These are phyloP conservation scores for Cotesia congregata DNA, from an alignment of 2,888 invertebrate genomes.

Conservation along the genomic window DNA sequence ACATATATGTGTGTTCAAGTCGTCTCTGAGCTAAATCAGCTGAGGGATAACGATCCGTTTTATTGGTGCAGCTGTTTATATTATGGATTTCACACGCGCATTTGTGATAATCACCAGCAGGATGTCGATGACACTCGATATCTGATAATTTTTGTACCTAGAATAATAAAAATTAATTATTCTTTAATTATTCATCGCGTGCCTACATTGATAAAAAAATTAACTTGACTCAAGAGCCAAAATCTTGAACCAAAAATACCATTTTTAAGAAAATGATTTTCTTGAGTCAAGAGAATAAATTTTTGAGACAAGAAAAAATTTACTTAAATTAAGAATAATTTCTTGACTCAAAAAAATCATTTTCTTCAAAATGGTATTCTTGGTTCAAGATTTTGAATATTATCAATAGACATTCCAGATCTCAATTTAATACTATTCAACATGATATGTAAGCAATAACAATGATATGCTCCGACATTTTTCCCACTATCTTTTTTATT, in stretches of 20 bases:
- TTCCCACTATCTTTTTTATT: slow-evolving; percentile 45
- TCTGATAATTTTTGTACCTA: slow-evolving; percentile 49
- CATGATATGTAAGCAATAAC: slow-evolving; percentile 60
- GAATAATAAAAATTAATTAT: slow-evolving; percentile 17
- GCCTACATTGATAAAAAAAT: too few relatives aligned
- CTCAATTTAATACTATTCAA: slow-evolving; percentile 58
- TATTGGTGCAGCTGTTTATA: slow-evolving; percentile 28
- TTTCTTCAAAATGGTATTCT: too few relatives aligned
- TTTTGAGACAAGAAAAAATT: too few relatives aligned
- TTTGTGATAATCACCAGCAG: slow-evolving; percentile 56
- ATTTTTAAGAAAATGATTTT: too few relatives aligned
- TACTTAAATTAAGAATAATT: too few relatives aligned
- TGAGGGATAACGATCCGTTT: slow-evolving; percentile 39
- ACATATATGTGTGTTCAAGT: slow-evolving; percentile 32
- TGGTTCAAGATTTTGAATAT: slow-evolving; percentile 48
- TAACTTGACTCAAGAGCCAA: too few relatives aligned
- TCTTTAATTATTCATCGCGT: background rate
- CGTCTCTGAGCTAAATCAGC: slow-evolving; percentile 19
- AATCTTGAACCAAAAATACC: too few relatives aligned
- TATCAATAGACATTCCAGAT: slow-evolving; percentile 49
- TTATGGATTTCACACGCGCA: slow-evolving; percentile 25
- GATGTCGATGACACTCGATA: slow-evolving; percentile 57
- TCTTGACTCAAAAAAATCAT: too few relatives aligned
- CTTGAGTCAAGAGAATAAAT: too few relatives aligned
- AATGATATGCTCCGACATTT: slow-evolving; percentile 58